Conservation (phyloP, 2,888 invertebrate genomes). For the Drosophila suboccidentalis region DNA sequence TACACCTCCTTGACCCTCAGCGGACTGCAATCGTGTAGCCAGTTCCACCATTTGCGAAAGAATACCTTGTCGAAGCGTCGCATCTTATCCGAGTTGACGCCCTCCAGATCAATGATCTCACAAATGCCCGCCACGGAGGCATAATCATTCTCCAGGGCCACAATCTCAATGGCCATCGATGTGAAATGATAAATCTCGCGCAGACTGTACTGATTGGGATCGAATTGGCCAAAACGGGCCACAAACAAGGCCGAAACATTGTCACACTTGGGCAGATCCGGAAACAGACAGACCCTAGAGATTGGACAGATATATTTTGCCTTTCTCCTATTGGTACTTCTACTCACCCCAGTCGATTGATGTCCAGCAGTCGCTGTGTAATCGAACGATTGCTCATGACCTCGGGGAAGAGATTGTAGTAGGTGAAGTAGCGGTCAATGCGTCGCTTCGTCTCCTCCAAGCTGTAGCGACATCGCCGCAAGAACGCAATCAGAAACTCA, state of each 20-base stretch:
- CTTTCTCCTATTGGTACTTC: too few species aligned
- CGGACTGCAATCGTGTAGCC: conserved; percentile 75
- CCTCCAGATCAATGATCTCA: conserved; percentile 75
- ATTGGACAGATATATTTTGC: not conserved
- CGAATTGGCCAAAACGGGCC: conserved; percentile 75
- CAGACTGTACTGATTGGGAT: conserved; percentile 70
- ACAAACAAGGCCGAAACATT: conserved; percentile 75
- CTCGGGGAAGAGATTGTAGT: conserved; percentile 76
- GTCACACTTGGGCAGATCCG: conserved; percentile 75
- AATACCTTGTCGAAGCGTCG: conserved; percentile 67
- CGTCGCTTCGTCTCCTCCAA: conserved; percentile 79
- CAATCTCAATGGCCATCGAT: conserved; percentile 78
- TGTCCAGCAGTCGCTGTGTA: conserved; percentile 69
- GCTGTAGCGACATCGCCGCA: conserved; percentile 78
- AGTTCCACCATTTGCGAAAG: conserved; percentile 76
- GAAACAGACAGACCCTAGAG: conserved; percentile 67
- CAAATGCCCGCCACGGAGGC: conserved; percentile 78
- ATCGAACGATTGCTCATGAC: conserved; percentile 73
- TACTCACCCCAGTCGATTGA: conserved; percentile 78
- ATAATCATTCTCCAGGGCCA: conserved; percentile 80
- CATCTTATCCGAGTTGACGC: conserved; percentile 67
- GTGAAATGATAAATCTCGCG: conserved; percentile 76
- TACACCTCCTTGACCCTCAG: conserved; percentile 69
- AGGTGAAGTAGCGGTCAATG: conserved; percentile 76
- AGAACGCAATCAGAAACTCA: conserved; percentile 78